A percentile compares a stretch with the other conserved stretches of the same genome.
Evolutionary conservation across 2,888 invertebrate species (phyloP).

Genomic region (Eupithecia subfuscata): DNA sequence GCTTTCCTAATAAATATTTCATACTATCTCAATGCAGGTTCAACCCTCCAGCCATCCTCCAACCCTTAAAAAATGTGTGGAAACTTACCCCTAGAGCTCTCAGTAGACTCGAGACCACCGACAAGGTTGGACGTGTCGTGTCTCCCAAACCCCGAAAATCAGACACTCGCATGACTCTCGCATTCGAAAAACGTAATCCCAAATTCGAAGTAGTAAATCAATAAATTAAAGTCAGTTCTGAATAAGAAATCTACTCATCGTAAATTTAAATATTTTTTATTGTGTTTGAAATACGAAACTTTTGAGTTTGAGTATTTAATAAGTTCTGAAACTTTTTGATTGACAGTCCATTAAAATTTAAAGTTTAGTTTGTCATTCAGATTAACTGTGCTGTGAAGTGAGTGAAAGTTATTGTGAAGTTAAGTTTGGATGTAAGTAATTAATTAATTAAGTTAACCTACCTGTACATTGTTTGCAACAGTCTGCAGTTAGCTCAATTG

Average conservation of each 20-base stretch:
- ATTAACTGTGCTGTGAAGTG: slow-evolving; percentile 25
- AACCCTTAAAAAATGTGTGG: slow-evolving; percentile 29
- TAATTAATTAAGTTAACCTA: not conserved
- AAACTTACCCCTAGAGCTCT: slow-evolving; percentile 29
- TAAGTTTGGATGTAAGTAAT: slow-evolving; percentile 24
- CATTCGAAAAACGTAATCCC: slow-evolving; percentile 18
- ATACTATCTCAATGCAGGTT: slow-evolving; percentile 24
- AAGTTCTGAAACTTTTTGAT: slow-evolving; percentile 15
- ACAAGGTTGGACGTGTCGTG: slow-evolving; percentile 30
- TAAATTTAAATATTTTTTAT: not conserved
- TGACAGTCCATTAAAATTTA: slow-evolving; percentile 6
- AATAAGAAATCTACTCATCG: not conserved
- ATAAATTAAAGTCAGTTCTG: not conserved
- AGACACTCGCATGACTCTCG: slow-evolving; percentile 7
- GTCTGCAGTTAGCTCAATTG: too few relatives aligned
- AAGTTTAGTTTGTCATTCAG: slow-evolving; percentile 10
- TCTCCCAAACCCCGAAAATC: slow-evolving; percentile 1
- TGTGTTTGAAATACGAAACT: slow-evolving; percentile 3
- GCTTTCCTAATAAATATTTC: slow-evolving; percentile 23
- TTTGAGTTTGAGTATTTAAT: slow-evolving; percentile 6
- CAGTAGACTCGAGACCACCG: slow-evolving; percentile 32
- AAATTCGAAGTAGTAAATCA: slow-evolving; percentile 6
- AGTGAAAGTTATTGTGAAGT: slow-evolving; percentile 20
- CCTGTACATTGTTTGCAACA: too few relatives aligned
- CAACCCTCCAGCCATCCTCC: slow-evolving; percentile 20